phyloP scores from a whole-genome alignment of 2,113 vertebrate species.

The Strix uralensis region DNA sequence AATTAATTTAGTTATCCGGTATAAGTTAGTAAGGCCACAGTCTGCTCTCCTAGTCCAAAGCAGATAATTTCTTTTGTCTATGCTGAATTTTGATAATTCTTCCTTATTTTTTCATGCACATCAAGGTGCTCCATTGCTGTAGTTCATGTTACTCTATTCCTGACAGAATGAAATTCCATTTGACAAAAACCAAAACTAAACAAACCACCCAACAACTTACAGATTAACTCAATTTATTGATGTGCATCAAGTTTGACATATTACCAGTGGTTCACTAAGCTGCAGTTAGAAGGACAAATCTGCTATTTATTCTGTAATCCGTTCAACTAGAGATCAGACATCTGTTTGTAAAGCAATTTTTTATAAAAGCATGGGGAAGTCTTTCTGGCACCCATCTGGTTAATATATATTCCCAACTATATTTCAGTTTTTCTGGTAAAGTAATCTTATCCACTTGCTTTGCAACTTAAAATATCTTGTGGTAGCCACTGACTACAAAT shows the following conservation, averaged over 20 bases:
- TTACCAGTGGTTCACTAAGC: conserved; percentile 2
- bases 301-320: conserved; percentile 39
- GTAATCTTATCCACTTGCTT: not conserved
- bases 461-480: not conserved
- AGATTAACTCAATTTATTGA: not conserved
- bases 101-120: not conserved
- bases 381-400: conserved; percentile 12
- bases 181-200: not conserved
- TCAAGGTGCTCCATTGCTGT: not conserved
- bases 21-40: not conserved
- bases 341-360: conserved; percentile 41
- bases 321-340: conserved; percentile 21
- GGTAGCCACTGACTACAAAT: not conserved
- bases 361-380: not conserved
- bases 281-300: conserved; percentile 4
- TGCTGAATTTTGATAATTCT: not conserved
- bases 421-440: not conserved
- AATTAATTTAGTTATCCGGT: not conserved
- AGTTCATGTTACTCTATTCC: not conserved
- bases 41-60: not conserved
- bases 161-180: not conserved
- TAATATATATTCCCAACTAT: conserved; percentile 1
- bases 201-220: not conserved
- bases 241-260: not conserved
- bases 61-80: not conserved